These are phyloP conservation scores for Xiphophorus birchmanni DNA, from an alignment of 2,797 vertebrate genomes.

Conservation along the genomic window DNA sequence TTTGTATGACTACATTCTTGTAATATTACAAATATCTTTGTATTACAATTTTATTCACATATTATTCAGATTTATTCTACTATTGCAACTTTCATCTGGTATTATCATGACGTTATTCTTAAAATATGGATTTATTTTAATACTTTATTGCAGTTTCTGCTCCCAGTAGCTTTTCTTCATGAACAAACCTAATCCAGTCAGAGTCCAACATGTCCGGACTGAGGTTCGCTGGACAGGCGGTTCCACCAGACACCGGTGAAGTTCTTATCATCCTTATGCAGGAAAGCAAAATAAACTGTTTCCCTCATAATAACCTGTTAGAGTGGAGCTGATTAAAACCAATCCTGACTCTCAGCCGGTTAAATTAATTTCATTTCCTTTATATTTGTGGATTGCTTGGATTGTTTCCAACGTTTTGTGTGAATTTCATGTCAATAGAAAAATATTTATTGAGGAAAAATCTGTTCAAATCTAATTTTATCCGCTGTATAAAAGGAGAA, in stretches of 20 bases:
- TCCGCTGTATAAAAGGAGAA: not conserved
- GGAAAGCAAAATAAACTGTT: not conserved
- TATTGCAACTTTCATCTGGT: not conserved
- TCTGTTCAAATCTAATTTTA: not conserved
- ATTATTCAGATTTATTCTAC: not conserved
- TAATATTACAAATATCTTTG: not conserved
- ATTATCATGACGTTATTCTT: not conserved
- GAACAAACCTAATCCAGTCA: too few species aligned
- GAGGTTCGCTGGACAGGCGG: too few species aligned
- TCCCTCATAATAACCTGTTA: not conserved
- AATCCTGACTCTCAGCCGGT: not conserved
- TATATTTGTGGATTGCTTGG: not conserved
- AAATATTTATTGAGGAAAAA: not conserved
- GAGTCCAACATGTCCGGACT: too few species aligned
- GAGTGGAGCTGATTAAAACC: not conserved
- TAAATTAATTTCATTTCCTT: not conserved
- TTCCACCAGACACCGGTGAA: too few species aligned
- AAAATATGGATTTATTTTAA: too few species aligned
- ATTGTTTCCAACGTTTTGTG: not conserved
- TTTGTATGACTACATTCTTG: not conserved
- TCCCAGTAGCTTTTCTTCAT: not conserved
- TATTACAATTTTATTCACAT: not conserved
- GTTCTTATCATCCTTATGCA: not conserved
- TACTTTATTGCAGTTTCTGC: not conserved
- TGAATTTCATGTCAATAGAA: not conserved